Evolutionary conservation across 2,113 vertebrate genomes (phyloP), one percentile per base, ranked within the genome.

Genomic region (Oreocharis arfaki): DNA sequence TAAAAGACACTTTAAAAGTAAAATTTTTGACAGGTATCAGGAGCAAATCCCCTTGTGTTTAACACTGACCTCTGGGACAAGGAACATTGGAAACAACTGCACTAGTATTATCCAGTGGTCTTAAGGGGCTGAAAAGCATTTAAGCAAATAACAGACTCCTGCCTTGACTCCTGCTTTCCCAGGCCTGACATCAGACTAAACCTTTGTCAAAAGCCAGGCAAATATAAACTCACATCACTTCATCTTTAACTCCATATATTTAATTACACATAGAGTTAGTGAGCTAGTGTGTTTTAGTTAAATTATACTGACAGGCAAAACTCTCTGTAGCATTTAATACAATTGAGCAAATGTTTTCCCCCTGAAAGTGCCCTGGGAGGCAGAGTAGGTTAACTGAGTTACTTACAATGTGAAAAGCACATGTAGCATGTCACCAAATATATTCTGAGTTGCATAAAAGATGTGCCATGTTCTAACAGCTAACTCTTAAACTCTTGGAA

Each of bases 281-380:
- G 0, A 89, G 44, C 71, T 70, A 46, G 83, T 15, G 50, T 61
- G 67, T 49, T 81, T 87, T 41, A 80, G 67, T 89, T 94, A 87
- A 92, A 92, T 92, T 63, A 74, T 27, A 94, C 71, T 60, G 91
- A 85, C 84, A 91, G 91, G 75, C 76, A 84, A 78, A 95, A 84
- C 41, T 81, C 84, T 87, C 86, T 77, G 80, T 53, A 90, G 88
- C 80, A 93, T 89, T 94, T 95, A 92, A 91, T 79, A 94, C 87
- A 95, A 95, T 13, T 47, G 70, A 85, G 91, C 69, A 95, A 95
- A 95, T 83, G 61, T 91, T 96, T 86, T 92, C 76, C 94, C 80
- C 75, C 80, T 60, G 27, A 71, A 87, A 91, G 65, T 60, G 78
- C 84, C 87, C 71, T 93, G 95, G 82, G 86, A 94, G 56, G 87